Base-by-base conservation (phyloP, 2,113 vertebrate species). In the Ammospiza nelsoni region DNA sequence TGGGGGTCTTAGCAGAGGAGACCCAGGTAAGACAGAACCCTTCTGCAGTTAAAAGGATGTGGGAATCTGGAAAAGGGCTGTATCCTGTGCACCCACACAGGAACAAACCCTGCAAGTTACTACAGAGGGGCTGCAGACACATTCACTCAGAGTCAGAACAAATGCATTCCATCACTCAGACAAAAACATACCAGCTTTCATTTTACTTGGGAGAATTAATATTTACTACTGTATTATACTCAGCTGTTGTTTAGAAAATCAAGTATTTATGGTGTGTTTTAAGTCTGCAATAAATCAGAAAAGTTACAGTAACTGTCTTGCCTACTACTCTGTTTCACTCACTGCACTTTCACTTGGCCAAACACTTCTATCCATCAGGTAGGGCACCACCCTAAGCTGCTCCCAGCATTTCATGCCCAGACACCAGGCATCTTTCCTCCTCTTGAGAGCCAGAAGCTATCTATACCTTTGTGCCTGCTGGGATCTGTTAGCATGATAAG, bases 31-130 rank as follows among this genome's bases (percentile, higher is more conserved):
- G 31, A 15, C 48, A 76, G 44, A 91, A 73, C 10, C 17, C 4
- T 54, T 44, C 37, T 61, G 43, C 24, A 74, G 51, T 31, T 57
- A 44, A 52, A 80, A 73, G 80, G 10, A 61, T 27, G 21, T 24
- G 16, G 9, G 46, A 77, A 24, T 21, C 35, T 5, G 35, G 57
- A 49, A 83, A 59, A 67, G 33, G 0, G 0, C 23, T 67, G 51
- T 12, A 41, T 13, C 14, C 57, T 62, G 6, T 2, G 23, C 11
- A 55, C 2, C 4, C 3, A 1, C 5, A 1, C 0, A 57, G 44
- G 44, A 57, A 91, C 0, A 0, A 82, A 59, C 18, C 22, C 68
- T 8, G 14, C 4, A 51, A 73, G 46, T 24, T 69, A 22, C 49
- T 59, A 9, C 22, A 51, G 72, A 68, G 51, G 17, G 41, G n/a